phyloP scores from a whole-genome alignment of 2,113 vertebrate species.

The Cathartes aura region DNA sequence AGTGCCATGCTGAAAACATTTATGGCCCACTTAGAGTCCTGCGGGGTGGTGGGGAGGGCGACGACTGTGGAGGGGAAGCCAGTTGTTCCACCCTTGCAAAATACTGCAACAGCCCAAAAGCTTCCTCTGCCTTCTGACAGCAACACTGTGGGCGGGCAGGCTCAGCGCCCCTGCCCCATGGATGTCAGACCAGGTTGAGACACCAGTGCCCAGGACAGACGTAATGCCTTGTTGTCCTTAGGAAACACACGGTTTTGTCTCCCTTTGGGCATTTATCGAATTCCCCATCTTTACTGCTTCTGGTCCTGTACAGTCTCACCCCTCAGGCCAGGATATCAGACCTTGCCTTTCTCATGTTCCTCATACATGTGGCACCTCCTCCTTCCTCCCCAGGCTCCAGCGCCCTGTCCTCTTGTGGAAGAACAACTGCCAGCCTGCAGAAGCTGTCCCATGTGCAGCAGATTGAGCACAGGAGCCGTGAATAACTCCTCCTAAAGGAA shows the following conservation, averaged over 20 bases:
- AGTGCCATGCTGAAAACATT: conserved; percentile 62
- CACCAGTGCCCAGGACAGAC: not conserved
- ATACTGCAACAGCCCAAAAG: not conserved
- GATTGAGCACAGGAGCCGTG: not conserved
- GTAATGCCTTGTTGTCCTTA: not conserved
- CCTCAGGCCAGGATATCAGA: not conserved
- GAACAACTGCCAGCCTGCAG: not conserved
- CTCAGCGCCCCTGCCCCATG: not conserved
- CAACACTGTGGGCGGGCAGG: not conserved
- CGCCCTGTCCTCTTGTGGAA: not conserved
- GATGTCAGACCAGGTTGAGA: not conserved
- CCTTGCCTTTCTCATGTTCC: not conserved
- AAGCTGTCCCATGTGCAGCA: not conserved
- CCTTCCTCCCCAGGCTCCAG: not conserved
- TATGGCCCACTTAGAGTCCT: conserved; percentile 43
- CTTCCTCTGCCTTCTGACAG: not conserved
- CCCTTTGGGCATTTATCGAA: not conserved
- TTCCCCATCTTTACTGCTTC: not conserved
- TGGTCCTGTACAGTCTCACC: not conserved
- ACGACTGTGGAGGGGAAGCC: not conserved
- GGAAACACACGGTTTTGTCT: not conserved
- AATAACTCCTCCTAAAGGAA: not conserved
- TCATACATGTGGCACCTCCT: not conserved
- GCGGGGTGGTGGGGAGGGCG: not conserved
- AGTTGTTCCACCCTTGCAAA: conserved; percentile 14